Conservation (phyloP, 1,140 invertebrate genomes). For the Penaeus japonicus region DNA sequence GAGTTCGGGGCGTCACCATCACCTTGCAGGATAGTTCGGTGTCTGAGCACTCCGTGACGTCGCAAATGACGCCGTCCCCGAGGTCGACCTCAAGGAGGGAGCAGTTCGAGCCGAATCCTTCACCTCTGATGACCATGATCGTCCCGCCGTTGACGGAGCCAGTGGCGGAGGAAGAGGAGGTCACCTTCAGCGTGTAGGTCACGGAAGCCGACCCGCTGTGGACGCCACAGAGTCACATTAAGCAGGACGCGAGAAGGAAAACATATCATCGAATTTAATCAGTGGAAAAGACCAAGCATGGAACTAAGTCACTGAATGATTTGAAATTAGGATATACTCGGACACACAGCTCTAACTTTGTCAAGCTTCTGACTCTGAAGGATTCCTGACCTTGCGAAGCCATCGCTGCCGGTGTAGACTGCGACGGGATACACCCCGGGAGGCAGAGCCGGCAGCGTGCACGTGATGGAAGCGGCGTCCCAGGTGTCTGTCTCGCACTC, state of each 20-base stretch:
- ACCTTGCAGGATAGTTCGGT: not conserved
- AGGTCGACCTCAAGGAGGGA: not conserved
- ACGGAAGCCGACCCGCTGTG: not conserved
- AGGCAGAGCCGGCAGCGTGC: not conserved
- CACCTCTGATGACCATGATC: not conserved
- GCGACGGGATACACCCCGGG: not conserved
- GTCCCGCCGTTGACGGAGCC: slow-evolving; percentile 34
- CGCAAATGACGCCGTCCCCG: not conserved
- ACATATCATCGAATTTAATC: no score
- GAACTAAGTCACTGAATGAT: no score
- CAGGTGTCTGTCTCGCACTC: not conserved
- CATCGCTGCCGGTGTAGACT: not conserved
- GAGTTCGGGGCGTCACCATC: not conserved
- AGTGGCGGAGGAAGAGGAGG: not conserved
- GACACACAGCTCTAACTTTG: no score
- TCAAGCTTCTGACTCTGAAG: no score
- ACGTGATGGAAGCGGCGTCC: not conserved
- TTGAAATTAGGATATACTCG: no score
- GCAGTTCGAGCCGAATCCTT: slow-evolving; percentile 36
- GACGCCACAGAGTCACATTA: no score
- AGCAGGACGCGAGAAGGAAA: no score
- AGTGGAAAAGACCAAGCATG: no score
- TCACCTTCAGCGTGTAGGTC: not conserved
- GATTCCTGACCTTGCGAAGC: not conserved
- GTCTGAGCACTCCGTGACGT: slow-evolving; percentile 15